Evolutionary conservation across 2,888 invertebrate species (phyloP), one percentile per base, ranked within the genome.

Genomic region (Quadriops clusia): DNA sequence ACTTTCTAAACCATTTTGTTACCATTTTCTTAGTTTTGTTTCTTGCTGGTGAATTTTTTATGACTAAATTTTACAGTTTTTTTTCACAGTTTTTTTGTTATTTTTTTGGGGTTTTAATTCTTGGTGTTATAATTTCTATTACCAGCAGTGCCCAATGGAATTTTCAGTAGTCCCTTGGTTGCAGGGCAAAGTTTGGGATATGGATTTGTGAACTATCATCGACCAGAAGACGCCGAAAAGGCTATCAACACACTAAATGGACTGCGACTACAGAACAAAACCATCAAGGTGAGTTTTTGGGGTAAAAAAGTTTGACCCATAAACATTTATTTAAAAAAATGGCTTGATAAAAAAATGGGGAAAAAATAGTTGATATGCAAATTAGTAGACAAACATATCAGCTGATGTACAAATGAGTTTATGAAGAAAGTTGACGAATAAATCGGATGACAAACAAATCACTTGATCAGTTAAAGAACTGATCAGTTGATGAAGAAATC

Each of bases 141-240:
- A 54, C 54, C 55, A 51, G 48, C 60, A 58, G 58, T 56, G 50
- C 56, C 58, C 50, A 45, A 40, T 41, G 58, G 59, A 56, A 55
- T 56, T 58, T 53, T 58, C 56, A 59, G 56, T 60, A 59, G 57
- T 58, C 57, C 59, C 51, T 60, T 61, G 60, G 59, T 63, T 63
- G 61, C 65, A 74, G 98, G 98, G 51, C 98, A 98, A 69, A 95
- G 94, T 67, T 76, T 98, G 56, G 98, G 98, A 53, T 98, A 98
- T 67, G 98, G 97, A 47, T 98, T 98, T 68, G 98, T 99, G 56
- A 99, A 99, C 72, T 98, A 97, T 69, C 89, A 91, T 61, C 78
- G 90, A 46, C 77, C 90, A 31, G 93, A 94, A 65, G 97, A 98
- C 64, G 98, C 98, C 38, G 90, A 93, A 61, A 95, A 97, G 67